Percentiles rank a stretch among this genome's conserved stretches.
These are phyloP conservation scores for Diarsia mendica DNA, from an alignment of 2,888 invertebrate species.

Conservation along the genomic window DNA sequence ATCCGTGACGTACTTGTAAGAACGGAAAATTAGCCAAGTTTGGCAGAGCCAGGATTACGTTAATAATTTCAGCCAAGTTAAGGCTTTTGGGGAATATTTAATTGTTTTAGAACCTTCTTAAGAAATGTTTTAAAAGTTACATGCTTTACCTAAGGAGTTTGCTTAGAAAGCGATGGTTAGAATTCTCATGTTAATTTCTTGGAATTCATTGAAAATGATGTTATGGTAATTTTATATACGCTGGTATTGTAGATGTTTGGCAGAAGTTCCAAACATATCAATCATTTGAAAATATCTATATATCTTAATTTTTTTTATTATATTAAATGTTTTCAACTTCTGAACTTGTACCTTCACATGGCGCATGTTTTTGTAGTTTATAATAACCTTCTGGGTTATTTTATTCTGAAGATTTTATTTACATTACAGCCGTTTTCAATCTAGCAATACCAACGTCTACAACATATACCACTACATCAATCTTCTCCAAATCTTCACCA, in stretches of 20 bases:
- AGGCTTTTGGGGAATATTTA: conserved; percentile 65
- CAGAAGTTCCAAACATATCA: not conserved
- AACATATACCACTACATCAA: not conserved
- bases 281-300: not conserved
- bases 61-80: conserved; percentile 67
- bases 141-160: conserved; percentile 48
- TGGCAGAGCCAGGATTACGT: conserved; percentile 60
- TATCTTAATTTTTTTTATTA: not conserved
- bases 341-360: not conserved
- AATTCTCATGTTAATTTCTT: conserved; percentile 36
- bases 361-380: not conserved
- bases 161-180: conserved; percentile 36
- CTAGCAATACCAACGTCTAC: too few species aligned
- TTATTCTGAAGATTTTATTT: not conserved
- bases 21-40: conserved; percentile 61
- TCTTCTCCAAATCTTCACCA: not conserved
- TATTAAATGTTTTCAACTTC: not conserved
- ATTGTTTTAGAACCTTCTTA: conserved; percentile 66
- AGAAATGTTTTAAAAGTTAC: conserved; percentile 57
- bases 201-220: conserved; percentile 27
- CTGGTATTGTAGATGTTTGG: not conserved
- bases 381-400: not conserved
- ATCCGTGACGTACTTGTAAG: conserved; percentile 39
- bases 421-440: too few species aligned
- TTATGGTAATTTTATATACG: conserved; percentile 3